phyloP scores from a whole-genome alignment of 1,140 invertebrate genomes.

The Carposina sasakii region DNA sequence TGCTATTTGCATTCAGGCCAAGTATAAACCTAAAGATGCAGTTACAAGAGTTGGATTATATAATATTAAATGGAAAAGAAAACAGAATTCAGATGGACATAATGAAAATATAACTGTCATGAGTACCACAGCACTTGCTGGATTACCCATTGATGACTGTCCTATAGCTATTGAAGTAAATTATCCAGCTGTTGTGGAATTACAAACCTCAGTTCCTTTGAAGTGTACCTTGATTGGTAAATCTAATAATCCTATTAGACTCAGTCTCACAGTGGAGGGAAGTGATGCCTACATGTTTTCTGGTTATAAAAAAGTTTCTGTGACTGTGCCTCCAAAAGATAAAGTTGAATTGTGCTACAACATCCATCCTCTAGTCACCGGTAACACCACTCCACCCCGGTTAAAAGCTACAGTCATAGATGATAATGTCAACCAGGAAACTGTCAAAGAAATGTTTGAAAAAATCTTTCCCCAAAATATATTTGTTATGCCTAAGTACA shows the following conservation, averaged over 20 bases:
- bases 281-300: conserved; percentile 93
- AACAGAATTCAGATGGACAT: conserved; percentile 36
- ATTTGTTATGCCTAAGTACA: conserved; percentile 71
- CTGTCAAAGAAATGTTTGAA: conserved; percentile 59
- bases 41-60: conserved; percentile 79
- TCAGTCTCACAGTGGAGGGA: conserved; percentile 84
- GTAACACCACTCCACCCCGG: conserved; percentile 79
- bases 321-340: conserved; percentile 78
- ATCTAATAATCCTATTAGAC: conserved; percentile 79
- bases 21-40: conserved; percentile 67
- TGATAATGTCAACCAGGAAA: conserved; percentile 55
- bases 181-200: conserved; percentile 82
- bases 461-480: conserved; percentile 64
- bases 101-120: too few species aligned
- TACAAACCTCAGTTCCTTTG: conserved; percentile 80
- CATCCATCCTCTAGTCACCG: conserved; percentile 81
- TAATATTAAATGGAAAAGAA: conserved; percentile 84
- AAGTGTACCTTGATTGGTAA: conserved; percentile 83
- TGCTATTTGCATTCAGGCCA: conserved; percentile 62
- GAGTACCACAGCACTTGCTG: conserved; percentile 70
- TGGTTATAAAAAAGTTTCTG: conserved; percentile 88
- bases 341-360: conserved; percentile 79
- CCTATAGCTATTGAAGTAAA: conserved; percentile 81
- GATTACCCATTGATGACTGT: conserved; percentile 76
- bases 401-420: conserved; percentile 75